Base-by-base conservation (phyloP, 2,888 invertebrate genomes). In the Enchytraeus crypticus region DNA sequence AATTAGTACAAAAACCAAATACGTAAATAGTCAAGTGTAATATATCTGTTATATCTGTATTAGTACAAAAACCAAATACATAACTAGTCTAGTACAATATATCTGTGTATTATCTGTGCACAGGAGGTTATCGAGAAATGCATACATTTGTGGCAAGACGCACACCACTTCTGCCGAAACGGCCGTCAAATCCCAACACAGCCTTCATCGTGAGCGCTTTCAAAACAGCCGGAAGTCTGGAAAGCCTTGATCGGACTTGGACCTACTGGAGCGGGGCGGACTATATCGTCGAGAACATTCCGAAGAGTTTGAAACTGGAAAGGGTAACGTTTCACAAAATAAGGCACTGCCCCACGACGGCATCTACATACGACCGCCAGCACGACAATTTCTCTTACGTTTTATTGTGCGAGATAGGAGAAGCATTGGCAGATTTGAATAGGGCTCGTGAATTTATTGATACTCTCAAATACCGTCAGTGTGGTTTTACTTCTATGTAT, bases 221-320 rank as follows among this genome's bases (percentile, higher is more conserved):
- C 68, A 69, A 70, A 53, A 69, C 72, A 5, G 58, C 56, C 29
- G 73, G 72, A 55, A 69, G 71, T 53, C 61, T 70, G 14, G 64
- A 65, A 14, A 67, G 65, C n/a, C 61, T 74, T 14, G 73, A 72
- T 56, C 62, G 66, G 51, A 68, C 69, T 1, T 74, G 74, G 74
- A 70, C 69, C 61, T 71, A 67, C 11, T 74, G 74, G 74, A 73
- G 71, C 54, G 74, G 74, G 11, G 73, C 73, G 3, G 70, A 72
- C 46, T 72, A 64, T 56, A 70, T 74, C 26, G 66, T 72, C 8
- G 72, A 72, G 69, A 71, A 71, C 63, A 70, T 71, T 59, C 73
- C 74, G 2, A 64, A 60, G 21, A 65, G 67, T 21, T 63, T 74
- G 46, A 69, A 69, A 53, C 69, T 74, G 18, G 65, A 72, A 38